Evolutionary conservation across 2,888 invertebrate species (phyloP), one percentile per base, ranked within the genome.

Genomic region (Diaperis boleti): DNA sequence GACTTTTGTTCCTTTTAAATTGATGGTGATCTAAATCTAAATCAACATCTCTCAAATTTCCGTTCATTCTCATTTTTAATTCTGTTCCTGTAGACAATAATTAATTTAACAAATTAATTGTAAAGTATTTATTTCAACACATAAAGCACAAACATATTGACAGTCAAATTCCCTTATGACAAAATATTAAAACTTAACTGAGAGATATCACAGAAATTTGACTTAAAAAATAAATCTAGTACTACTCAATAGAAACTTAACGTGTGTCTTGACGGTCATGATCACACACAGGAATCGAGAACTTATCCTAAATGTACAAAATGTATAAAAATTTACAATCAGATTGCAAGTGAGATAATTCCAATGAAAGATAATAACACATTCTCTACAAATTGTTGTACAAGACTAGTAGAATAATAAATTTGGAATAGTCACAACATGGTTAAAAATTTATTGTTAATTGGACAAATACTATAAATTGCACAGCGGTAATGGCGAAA

Each of bases 161-260:
- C 60, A 64, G 64, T 64, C 64, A 64, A 64, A 68, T 68, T 68
- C 66, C 64, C 59, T 62, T 49, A 64, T 65, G 54, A 47, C 44
- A 50, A 62, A 57, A 59, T 64, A 59, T 57, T 64, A 54, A 66
- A 66, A 66, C 57, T 65, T 66, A 72, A 72, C 62, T 67, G 59
- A 69, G 65, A 60, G 59, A 65, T 76, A 76, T 76, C 76, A 76
- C 76, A 76, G 76, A 76, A 74, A 76, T 75, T 76, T 76, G 76
- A 76, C 76, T 68, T 75, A 73, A 70, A 42, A 42, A 20, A 18
- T 41, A 29, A 47, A 11, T 47, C 44, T 13, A 13, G 2, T 47
- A 29, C 26, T 26, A 45, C n/a, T 45, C 55, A 59, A 41, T 49
- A 49, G 15, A 20, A 54, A 54, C 33, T 29, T 35, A 49, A 49